A percentile compares a stretch with the other conserved stretches of the same genome.
phyloP scores from a whole-genome alignment of 1,140 invertebrate genomes.

The Ceratina japonica region DNA sequence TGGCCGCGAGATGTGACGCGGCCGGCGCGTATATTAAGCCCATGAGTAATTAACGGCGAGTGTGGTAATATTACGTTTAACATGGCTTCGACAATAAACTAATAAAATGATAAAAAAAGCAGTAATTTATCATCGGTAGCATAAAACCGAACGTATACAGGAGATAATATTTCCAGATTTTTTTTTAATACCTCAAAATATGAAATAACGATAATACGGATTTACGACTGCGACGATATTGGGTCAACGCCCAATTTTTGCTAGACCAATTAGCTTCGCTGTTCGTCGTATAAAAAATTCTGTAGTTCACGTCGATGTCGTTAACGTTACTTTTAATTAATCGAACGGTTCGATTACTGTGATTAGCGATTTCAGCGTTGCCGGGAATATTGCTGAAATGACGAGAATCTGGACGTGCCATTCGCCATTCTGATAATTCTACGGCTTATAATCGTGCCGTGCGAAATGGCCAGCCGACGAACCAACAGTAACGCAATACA shows the following conservation, averaged over 20 bases:
- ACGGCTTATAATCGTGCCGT: constrained; percentile 1
- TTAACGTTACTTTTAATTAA: constrained; percentile 1
- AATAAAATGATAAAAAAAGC: not conserved
- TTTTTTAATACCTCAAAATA: too few species aligned
- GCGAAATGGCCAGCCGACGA: not conserved
- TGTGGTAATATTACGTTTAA: not conserved
- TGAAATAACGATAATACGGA: too few species aligned
- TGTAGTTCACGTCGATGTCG: not conserved
- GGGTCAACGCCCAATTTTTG: not conserved
- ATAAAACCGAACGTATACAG: too few species aligned
- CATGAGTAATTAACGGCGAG: constrained; percentile 24
- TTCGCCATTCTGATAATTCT: not conserved
- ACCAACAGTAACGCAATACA: not conserved
- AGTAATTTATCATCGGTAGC: too few species aligned
- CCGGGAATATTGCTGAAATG: not conserved
- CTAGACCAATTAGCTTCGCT: too few species aligned
- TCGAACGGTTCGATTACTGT: not conserved
- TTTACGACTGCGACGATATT: not conserved
- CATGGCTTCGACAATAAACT: not conserved
- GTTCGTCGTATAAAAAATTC: not conserved
- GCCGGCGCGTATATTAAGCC: constrained; percentile 30
- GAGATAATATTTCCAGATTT: too few species aligned
- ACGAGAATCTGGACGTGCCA: too few species aligned
- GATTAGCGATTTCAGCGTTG: not conserved
- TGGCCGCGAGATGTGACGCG: constrained; percentile 3